These are phyloP conservation scores for Drosophila ezoana DNA, from an alignment of 2,888 invertebrate species.

Conservation along the genomic window DNA sequence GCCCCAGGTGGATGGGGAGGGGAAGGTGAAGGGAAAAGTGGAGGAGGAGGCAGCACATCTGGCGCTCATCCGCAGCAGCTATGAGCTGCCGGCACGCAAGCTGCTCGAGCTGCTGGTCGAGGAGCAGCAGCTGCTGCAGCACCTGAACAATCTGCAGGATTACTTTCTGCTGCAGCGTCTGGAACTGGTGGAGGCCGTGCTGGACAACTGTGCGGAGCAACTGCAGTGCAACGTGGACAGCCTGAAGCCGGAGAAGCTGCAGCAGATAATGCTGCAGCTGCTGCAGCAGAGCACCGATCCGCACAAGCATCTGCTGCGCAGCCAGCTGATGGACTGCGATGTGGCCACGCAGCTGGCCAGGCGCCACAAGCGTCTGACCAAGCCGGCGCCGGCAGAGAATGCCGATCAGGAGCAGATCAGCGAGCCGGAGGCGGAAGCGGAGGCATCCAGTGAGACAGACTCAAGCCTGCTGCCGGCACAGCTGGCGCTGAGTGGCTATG, in stretches of 20 bases:
- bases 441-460: not conserved
- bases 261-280: constrained; percentile 15
- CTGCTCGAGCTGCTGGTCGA: constrained; percentile 38
- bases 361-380: not conserved
- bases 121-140: constrained; percentile 37
- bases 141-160: constrained; percentile 41
- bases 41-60: constrained; percentile 12
- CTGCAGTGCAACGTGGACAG: constrained; percentile 32
- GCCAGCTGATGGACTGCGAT: constrained; percentile 43
- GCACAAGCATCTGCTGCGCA: constrained; percentile 44
- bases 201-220: constrained; percentile 23
- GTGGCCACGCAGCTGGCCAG: constrained; percentile 44
- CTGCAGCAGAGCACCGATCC: constrained; percentile 42
- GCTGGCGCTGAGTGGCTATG: constrained; percentile 43
- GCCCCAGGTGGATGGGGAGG: constrained; percentile 1
- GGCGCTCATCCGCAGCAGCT: constrained; percentile 44
- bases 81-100: constrained; percentile 54
- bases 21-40: too few species aligned
- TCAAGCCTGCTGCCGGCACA: constrained; percentile 8
- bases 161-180: constrained; percentile 54
- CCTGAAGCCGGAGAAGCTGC: constrained; percentile 42
- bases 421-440: constrained; percentile 4
- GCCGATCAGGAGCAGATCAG: not conserved
- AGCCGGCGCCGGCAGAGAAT: not conserved
- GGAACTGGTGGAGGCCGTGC: constrained; percentile 28